Evolutionary conservation across 2,113 vertebrate genomes (phyloP), one percentile per base, ranked within the genome.

Genomic region (Macaca nemestrina): DNA sequence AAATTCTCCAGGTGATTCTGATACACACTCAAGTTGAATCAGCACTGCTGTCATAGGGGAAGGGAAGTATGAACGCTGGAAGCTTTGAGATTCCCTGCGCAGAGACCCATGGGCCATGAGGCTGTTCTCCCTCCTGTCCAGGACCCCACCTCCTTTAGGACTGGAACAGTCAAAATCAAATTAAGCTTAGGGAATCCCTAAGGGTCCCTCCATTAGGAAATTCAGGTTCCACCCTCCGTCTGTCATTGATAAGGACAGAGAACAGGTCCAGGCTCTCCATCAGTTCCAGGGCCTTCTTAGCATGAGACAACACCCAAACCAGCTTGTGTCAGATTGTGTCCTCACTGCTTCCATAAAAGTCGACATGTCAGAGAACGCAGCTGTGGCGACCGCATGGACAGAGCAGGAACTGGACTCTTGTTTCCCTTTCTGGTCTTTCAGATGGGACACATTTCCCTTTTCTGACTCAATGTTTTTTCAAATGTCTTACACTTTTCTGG

Each of bases 401-500:
- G 18, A 90, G 25, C 13, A 52, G 75, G 73, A 40, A 45, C 45
- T 18, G 45, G 48, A 84, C 27, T 35, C 48, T 23, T 38, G 14
- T 48, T 75, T 45, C 67, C 68, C 59, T 78, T 80, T 59, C 83
- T 40, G 32, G 78, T 67, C 50, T 88, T 70, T 89, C 88, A 25
- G 27, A 57, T 30, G 38, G 35, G 64, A 64, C 5, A n/a, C 9
- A 16, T 17, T 55, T 80, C 61, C 83, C 81, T 81, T 68, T 81
- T 95, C 92, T 73, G 87, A 89, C 93, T 48, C 67, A 73, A 43
- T 48, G 59, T 48, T 25, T 89, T 64, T 91, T 80, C 43, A 87
- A 88, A 87, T 48, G 80, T 18, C 64, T 76, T 52, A 13, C 9
- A 12, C 32, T 80, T 45, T 72, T 78, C 70, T 64, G 55, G 70